Conservation (phyloP, 2,797 vertebrate species). For the Molothrus ater region DNA sequence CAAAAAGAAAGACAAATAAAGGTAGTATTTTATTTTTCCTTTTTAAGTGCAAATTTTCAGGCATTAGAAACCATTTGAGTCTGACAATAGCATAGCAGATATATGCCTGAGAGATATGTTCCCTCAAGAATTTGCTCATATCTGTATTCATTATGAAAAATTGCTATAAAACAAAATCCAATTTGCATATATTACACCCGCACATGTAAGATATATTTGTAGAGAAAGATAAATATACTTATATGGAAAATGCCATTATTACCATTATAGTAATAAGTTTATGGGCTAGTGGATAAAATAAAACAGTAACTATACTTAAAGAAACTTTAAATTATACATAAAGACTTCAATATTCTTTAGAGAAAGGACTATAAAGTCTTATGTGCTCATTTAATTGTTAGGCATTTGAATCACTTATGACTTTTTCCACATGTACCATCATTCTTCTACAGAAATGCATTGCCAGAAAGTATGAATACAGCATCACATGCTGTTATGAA, state of each 20-base stretch:
- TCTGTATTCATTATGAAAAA: background rate
- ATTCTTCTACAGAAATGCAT: background rate
- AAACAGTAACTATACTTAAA: background rate
- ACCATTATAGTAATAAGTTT: background rate
- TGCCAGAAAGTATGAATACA: background rate
- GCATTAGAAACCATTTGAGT: background rate
- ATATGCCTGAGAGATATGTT: background rate
- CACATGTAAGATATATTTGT: background rate
- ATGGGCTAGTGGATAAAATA: background rate
- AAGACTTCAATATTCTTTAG: background rate
- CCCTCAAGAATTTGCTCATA: background rate
- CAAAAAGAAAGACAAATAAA: background rate
- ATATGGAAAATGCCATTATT: background rate
- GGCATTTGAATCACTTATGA: background rate
- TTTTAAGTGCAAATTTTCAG: background rate
- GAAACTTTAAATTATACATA: background rate
- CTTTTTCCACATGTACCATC: background rate
- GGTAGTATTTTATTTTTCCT: background rate
- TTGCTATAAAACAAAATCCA: background rate
- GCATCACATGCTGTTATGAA: background rate
- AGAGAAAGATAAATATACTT: background rate
- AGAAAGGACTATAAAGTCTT: background rate
- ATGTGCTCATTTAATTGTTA: background rate
- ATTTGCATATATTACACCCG: background rate
- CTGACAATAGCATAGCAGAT: background rate